Evolutionary conservation across 2,888 invertebrate genomes (phyloP), one percentile per base, ranked within the genome.

Genomic region (Steinernema scapterisci): DNA sequence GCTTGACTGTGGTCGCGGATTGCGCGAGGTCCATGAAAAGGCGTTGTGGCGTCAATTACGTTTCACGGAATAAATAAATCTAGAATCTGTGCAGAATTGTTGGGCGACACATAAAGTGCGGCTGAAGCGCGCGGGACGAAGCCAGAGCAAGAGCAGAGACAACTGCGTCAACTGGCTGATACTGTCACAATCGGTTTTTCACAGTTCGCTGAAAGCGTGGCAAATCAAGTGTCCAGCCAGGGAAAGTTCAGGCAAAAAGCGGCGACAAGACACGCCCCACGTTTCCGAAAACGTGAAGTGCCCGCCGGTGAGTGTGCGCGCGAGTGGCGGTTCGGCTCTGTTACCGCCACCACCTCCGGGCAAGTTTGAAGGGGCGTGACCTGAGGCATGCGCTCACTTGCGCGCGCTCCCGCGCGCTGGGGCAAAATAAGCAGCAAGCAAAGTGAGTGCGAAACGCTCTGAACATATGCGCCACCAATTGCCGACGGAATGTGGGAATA

Each of bases 361-460:
- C 31, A 38, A 63, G 38, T 63, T 63, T 48, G 27, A 27, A 63
- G 11, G 63, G 63, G 63, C 63, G 63, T 63, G 63, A 63, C 63
- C 23, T 19, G 16, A 25, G 63, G n/a, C n/a, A n/a, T n/a, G n/a
- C n/a, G n/a, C n/a, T n/a, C n/a, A n/a, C n/a, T n/a, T 31, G 63
- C 63, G 63, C 63, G 63, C 38, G 38, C 9, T 3, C 9, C 9
- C 3, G 9, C 38, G 38, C 38, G 38, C 38, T 9, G 3, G 9
- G 38, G 38, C 38, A 38, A 63, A 63, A 63, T 63, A 25, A 25
- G 31, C 38, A 38, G 38, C 63, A 63, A 63, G 63, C 27, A 63
- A 63, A 63, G 63, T 63, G 63, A 31, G 63, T 48, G 48, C 19
- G 63, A 63, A 63, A 16, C 2, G 16, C 27, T 63, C 16, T 31